These are phyloP conservation scores for Drosophila buzzatii DNA, from an alignment of 2,888 invertebrate species.

Conservation along the genomic window DNA sequence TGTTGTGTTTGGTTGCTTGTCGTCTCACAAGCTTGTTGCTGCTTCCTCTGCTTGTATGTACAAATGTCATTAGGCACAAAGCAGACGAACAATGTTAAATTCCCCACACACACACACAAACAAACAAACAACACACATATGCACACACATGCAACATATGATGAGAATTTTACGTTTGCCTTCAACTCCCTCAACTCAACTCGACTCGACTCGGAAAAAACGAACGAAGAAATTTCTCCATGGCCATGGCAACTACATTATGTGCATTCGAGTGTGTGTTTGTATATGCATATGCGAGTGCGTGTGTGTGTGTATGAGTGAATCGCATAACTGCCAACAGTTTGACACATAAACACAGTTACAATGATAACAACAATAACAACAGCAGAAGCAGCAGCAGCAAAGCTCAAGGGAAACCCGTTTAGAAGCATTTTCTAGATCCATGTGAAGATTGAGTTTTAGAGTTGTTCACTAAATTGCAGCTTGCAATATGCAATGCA, in stretches of 20 bases:
- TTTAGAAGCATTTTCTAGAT: slow-evolving; percentile 53
- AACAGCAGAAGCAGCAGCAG: slow-evolving; percentile 11
- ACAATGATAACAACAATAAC: slow-evolving; percentile 58
- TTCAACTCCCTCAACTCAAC: slow-evolving; percentile 16
- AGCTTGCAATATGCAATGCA: slow-evolving; percentile 31
- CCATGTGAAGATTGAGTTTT: slow-evolving; percentile 63
- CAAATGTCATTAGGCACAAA: slow-evolving; percentile 78
- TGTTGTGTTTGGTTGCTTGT: slow-evolving; percentile 29
- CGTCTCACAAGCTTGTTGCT: slow-evolving; percentile 45
- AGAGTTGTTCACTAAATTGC: slow-evolving; percentile 25
- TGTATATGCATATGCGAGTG: slow-evolving; percentile 4
- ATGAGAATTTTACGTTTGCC: slow-evolving; percentile 41
- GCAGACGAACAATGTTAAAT: slow-evolving; percentile 42
- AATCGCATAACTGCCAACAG: slow-evolving; percentile 70
- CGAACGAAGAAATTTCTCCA: slow-evolving; percentile 38
- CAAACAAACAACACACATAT: not conserved
- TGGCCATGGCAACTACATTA: slow-evolving; percentile 64
- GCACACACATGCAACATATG: slow-evolving; percentile 7
- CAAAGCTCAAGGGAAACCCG: slow-evolving; percentile 39
- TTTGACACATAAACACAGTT: slow-evolving; percentile 80
- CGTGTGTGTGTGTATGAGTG: slow-evolving; percentile 30
- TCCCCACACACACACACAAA: slow-evolving; percentile 18
- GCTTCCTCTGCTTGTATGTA: slow-evolving; percentile 55
- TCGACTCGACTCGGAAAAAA: not conserved
- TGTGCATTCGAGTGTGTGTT: slow-evolving; percentile 27